These are phyloP conservation scores for Maylandia zebra DNA, from an alignment of 2,113 vertebrate genomes.

Conservation along the genomic window DNA sequence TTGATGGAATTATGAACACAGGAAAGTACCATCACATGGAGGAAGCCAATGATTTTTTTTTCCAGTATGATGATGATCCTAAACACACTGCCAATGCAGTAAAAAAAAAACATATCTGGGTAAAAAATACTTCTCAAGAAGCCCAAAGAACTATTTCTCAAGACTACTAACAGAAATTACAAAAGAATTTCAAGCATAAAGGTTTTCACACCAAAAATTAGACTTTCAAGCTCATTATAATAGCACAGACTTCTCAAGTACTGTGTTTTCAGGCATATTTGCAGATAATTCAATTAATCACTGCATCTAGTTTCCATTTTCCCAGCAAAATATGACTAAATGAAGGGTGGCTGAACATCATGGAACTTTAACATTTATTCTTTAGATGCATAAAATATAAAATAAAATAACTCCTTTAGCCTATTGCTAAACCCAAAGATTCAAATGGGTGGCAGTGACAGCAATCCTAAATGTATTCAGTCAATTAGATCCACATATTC, in stretches of 20 bases:
- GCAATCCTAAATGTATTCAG: neutral
- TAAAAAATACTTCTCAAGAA: neutral
- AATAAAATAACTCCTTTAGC: neutral
- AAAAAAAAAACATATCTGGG: neutral
- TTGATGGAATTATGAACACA: neutral
- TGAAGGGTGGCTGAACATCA: neutral
- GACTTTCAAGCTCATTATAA: neutral
- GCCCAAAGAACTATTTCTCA: neutral
- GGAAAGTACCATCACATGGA: neutral
- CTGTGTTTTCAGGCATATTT: neutral
- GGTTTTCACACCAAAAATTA: neutral
- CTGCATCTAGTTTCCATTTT: neutral
- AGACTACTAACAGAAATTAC: neutral
- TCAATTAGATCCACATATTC: neutral
- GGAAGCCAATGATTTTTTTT: neutral
- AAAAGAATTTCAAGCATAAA: fast-evolving
- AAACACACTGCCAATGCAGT: neutral
- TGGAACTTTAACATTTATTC: neutral
- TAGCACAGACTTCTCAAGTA: neutral
- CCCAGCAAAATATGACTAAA: neutral
- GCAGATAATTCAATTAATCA: neutral
- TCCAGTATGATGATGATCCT: fast-evolving
- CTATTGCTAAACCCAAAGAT: neutral
- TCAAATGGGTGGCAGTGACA: neutral
- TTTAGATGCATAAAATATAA: neutral